Evolutionary conservation across 2,113 vertebrate species (phyloP).

Genomic region (Toxotes chatareus): DNA sequence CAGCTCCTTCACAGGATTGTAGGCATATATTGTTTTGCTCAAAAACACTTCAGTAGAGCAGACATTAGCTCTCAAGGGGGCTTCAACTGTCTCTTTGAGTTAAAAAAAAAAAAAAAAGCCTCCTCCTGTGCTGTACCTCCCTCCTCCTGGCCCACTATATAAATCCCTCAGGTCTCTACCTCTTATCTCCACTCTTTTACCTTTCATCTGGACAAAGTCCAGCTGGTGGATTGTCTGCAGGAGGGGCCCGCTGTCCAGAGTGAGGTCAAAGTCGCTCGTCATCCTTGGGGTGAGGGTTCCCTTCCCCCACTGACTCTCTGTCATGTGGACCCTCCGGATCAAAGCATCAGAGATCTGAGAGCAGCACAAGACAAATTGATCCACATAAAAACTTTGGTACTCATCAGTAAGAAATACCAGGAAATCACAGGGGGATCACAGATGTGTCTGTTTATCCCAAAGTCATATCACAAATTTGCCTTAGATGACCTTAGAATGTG

Average conservation of each 20-base stretch:
- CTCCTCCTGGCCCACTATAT: neutral
- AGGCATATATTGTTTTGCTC: neutral
- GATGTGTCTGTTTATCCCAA: no score
- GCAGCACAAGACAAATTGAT: neutral
- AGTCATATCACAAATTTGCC: no score
- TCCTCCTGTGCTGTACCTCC: neutral
- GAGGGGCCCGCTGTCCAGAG: conserved; percentile 94
- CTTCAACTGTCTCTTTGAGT: neutral
- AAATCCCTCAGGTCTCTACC: neutral
- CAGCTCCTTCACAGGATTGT: neutral
- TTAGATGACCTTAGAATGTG: no score
- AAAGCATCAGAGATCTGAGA: conserved; percentile 96
- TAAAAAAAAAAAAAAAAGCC: neutral
- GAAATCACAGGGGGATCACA: no score
- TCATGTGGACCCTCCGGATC: conserved; percentile 96
- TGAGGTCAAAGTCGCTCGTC: conserved; percentile 98
- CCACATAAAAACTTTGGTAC: neutral
- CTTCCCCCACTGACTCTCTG: conserved; percentile 97
- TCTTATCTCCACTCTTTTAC: conserved; percentile 73
- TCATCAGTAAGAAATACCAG: neutral
- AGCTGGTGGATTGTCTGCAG: conserved; percentile 98
- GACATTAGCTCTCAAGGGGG: neutral
- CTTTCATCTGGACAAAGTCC: conserved; percentile 99
- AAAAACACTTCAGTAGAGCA: neutral
- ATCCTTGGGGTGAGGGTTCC: conserved; percentile 96